A percentile compares a stretch with the other conserved stretches of the same genome.
phyloP scores from a whole-genome alignment of 2,888 invertebrate genomes.

The Drosophila nigritarsus region DNA sequence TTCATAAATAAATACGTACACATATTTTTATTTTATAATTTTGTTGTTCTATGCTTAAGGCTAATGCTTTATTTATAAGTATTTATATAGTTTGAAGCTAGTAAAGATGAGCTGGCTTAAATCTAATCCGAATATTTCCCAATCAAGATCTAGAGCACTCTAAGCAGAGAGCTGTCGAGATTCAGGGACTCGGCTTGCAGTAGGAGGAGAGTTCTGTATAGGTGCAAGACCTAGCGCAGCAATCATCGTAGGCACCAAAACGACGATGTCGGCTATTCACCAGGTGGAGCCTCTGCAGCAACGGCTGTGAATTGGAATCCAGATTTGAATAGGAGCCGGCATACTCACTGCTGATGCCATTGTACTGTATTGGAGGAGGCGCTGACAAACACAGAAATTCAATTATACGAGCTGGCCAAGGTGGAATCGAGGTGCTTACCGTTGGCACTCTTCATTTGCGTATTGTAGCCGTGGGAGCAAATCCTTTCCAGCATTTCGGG shows the following conservation, averaged over 20 bases:
- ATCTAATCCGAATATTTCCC: slow-evolving; percentile 5
- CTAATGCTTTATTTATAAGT: neutral
- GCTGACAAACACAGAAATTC: slow-evolving; percentile 19
- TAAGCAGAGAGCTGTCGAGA: neutral
- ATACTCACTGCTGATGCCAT: slow-evolving; percentile 43
- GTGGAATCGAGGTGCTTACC: slow-evolving; percentile 28
- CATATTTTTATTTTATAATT: neutral
- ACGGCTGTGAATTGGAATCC: slow-evolving; percentile 35
- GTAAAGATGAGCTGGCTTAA: slow-evolving; percentile 5
- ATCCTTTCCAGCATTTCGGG: slow-evolving; percentile 53
- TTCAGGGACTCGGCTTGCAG: slow-evolving; percentile 45
- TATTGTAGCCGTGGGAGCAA: slow-evolving; percentile 68
- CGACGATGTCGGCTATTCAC: slow-evolving; percentile 72
- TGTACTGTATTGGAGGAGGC: slow-evolving; percentile 32
- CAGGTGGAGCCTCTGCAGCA: slow-evolving; percentile 56
- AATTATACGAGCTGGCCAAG: neutral
- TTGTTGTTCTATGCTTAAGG: neutral
- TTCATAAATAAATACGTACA: neutral
- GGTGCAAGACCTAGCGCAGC: slow-evolving; percentile 72
- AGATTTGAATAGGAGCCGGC: slow-evolving; percentile 16
- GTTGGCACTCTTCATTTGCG: slow-evolving; percentile 55
- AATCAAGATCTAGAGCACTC: neutral
- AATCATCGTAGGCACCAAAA: slow-evolving; percentile 71
- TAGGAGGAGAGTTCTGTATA: slow-evolving; percentile 60
- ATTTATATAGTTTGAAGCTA: slow-evolving; percentile 8